Conservation (phyloP, 2,113 vertebrate genomes). For the human region GRCh38 chr1:233518001-233518500, state of each 20-base stretch:
- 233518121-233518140: not conserved
- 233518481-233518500: not conserved
- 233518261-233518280: not conserved
- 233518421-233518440: not conserved
- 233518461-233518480: not conserved
- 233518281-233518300: not conserved
- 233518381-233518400: not conserved
- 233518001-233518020: not conserved
- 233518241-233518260: not conserved
- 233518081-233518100: not conserved
- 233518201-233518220: not conserved
- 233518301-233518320: not conserved
- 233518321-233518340: not conserved
- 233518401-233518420: accelerated
- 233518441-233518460: not conserved
- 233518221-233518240: not conserved
- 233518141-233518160: not conserved
- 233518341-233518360: not conserved
- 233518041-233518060: not conserved
- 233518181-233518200: not conserved
- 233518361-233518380: not conserved
- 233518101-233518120: not conserved
- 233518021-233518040: not conserved
- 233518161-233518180: not conserved
- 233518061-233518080: not conserved